phyloP scores from a whole-genome alignment of 2,113 vertebrate genomes.

The Desmodus rotundus region DNA sequence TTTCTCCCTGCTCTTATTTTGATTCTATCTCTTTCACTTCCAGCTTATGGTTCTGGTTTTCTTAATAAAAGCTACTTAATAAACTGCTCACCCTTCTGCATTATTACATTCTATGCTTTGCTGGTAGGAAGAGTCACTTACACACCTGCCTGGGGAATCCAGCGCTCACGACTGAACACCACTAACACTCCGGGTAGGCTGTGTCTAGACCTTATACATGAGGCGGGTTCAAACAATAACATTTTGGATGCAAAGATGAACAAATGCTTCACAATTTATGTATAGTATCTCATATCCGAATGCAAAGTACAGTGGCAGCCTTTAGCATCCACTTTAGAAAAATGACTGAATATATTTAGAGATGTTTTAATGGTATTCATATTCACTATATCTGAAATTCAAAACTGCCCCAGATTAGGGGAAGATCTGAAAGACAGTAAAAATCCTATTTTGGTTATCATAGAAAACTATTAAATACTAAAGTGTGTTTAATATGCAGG shows the following conservation, averaged over 20 bases:
- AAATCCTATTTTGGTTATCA: neutral
- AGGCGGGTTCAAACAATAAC: neutral
- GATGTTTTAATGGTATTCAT: neutral
- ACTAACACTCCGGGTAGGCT: accelerated
- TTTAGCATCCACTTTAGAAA: neutral
- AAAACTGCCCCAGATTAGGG: neutral
- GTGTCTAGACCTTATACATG: neutral
- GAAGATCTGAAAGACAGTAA: neutral
- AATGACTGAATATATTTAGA: neutral
- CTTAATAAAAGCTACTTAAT: neutral
- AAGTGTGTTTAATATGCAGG: neutral
- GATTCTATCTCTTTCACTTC: neutral
- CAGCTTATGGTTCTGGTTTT: neutral
- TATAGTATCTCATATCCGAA: neutral
- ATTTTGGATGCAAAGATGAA: neutral
- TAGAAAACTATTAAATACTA: neutral
- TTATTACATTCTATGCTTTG: neutral
- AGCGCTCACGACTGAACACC: neutral
- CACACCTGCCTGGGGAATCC: neutral
- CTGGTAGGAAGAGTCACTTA: neutral
- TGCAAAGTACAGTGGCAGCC: neutral
- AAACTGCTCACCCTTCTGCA: neutral
- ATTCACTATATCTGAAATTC: neutral
- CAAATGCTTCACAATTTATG: neutral
- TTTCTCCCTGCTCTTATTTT: neutral